Evolutionary conservation across 2,113 vertebrate species (phyloP).

Genomic region (Formicarius rufipectus): DNA sequence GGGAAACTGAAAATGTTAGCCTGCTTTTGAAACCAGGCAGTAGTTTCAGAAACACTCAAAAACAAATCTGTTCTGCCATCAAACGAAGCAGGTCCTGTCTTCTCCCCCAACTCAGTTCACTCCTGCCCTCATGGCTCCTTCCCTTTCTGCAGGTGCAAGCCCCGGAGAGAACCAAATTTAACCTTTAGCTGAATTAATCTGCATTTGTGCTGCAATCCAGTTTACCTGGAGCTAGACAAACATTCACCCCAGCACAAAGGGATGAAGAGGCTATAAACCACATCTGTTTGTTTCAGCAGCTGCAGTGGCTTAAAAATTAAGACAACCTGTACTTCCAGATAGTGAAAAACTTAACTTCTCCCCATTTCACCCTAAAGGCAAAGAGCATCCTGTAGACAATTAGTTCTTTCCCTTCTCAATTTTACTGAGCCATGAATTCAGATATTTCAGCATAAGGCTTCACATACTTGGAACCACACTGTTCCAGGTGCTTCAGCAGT

Average conservation of each 20-base stretch:
- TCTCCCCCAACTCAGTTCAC: not conserved
- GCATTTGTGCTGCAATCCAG: not conserved
- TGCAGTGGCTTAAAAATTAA: not conserved
- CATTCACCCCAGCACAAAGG: not conserved
- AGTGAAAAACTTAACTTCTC: not conserved
- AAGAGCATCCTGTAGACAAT: not conserved
- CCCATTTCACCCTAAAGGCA: not conserved
- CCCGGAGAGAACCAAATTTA: not conserved
- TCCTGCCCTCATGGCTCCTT: not conserved
- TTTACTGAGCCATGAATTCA: not conserved
- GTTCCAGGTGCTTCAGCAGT: not conserved
- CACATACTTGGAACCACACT: not conserved
- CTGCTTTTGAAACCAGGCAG: not conserved
- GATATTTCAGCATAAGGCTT: not conserved
- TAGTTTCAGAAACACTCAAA: not conserved
- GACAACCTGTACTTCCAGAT: not conserved
- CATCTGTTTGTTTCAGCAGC: not conserved
- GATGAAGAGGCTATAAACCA: not conserved
- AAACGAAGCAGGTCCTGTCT: not conserved
- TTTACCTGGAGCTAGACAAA: not conserved
- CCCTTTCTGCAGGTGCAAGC: not conserved
- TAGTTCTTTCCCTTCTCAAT: not conserved
- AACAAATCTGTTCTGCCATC: not conserved
- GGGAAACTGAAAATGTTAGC: not conserved
- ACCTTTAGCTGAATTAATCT: not conserved